phyloP scores from a whole-genome alignment of 2,797 vertebrate genomes.

The Anomalospiza imberbis region DNA sequence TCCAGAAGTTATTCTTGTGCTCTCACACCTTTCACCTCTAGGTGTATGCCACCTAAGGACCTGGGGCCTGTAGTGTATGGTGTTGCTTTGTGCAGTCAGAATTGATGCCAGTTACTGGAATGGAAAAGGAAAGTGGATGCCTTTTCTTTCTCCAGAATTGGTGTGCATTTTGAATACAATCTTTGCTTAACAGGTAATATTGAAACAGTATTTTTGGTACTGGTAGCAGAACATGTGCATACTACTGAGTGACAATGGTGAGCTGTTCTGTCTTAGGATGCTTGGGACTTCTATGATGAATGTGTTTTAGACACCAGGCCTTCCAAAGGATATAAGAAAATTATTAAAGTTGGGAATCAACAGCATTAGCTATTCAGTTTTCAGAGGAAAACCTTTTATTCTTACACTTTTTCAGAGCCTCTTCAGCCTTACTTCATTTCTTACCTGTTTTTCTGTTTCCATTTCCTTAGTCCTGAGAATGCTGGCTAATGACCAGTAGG shows the following conservation, averaged over 20 bases:
- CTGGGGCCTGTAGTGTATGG: fast-evolving
- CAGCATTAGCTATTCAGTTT: neutral
- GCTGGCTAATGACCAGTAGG: neutral
- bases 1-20: neutral
- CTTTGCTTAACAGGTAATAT: neutral
- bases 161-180: neutral
- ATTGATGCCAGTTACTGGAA: neutral
- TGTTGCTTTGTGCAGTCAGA: neutral
- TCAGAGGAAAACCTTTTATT: neutral
- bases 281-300: neutral
- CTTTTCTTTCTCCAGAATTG: neutral
- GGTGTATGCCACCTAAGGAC: neutral
- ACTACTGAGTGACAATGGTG: neutral
- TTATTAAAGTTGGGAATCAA: neutral
- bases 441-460: neutral
- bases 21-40: neutral
- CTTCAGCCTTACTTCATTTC: neutral
- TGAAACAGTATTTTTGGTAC: neutral
- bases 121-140: neutral
- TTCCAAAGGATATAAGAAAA: neutral
- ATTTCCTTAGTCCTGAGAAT: neutral
- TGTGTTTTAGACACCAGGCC: neutral
- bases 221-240: neutral
- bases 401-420: neutral
- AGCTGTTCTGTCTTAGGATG: neutral